Evolutionary conservation across 2,113 vertebrate species (phyloP).

Genomic region (Caracal caracal): DNA sequence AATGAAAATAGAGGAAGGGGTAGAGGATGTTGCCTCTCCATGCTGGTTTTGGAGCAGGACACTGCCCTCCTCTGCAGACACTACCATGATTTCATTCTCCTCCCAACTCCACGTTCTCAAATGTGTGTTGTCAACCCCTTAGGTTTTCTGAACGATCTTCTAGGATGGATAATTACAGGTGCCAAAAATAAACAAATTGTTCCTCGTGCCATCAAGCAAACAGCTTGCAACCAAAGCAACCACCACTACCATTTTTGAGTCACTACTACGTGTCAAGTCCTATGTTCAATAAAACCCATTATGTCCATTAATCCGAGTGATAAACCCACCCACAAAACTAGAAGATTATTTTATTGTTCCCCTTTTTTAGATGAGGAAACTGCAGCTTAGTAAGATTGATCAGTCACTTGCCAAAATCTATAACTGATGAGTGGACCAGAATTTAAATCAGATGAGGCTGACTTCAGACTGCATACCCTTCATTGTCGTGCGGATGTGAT

Average conservation of each 20-base stretch:
- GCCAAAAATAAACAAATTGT: neutral
- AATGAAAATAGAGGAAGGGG: neutral
- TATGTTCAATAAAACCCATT: neutral
- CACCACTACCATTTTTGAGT: neutral
- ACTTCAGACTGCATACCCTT: neutral
- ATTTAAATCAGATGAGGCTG: neutral
- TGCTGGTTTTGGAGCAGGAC: neutral
- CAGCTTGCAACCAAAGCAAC: neutral
- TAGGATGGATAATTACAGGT: neutral
- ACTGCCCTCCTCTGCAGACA: neutral
- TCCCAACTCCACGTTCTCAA: neutral
- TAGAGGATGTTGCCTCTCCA: neutral
- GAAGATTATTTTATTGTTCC: neutral
- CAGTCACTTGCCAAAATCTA: neutral
- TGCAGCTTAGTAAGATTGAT: neutral
- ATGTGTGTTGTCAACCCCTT: neutral
- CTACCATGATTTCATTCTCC: neutral
- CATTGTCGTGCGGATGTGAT: neutral
- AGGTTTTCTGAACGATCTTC: neutral
- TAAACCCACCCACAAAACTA: neutral
- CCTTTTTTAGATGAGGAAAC: neutral
- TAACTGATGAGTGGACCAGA: neutral
- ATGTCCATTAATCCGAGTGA: neutral
- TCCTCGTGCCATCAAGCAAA: neutral
- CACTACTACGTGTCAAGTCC: neutral